These are phyloP conservation scores for Dermochelys coriacea DNA, from an alignment of 2,797 vertebrate genomes.

Conservation along the genomic window DNA sequence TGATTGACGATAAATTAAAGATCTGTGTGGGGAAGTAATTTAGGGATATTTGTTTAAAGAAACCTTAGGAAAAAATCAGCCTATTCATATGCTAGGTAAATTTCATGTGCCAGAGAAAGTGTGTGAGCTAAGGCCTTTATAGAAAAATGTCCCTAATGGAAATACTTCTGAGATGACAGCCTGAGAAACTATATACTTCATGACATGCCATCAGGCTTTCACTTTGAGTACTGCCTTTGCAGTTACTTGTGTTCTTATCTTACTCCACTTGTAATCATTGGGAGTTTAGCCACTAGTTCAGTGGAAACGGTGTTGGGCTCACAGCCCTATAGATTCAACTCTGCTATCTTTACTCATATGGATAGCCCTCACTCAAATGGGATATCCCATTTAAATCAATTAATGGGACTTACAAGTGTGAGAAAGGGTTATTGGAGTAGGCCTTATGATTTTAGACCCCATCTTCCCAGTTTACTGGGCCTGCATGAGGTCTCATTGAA, in stretches of 20 bases:
- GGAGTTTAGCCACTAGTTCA: neutral
- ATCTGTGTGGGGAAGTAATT: neutral
- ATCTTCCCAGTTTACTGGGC: neutral
- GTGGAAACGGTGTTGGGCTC: neutral
- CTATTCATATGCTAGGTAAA: accelerated
- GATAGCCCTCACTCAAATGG: accelerated
- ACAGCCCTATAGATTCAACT: neutral
- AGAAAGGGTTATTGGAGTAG: neutral
- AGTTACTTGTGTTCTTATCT: accelerated
- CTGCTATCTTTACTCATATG: neutral
- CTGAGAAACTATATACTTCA: neutral
- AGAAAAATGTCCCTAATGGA: accelerated
- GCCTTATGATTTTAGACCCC: accelerated
- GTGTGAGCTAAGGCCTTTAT: accelerated
- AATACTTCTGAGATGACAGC: neutral
- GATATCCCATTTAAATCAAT: accelerated
- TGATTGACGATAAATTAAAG: neutral
- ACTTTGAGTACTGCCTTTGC: neutral
- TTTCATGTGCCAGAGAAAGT: accelerated
- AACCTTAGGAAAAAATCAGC: neutral
- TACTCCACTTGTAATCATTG: neutral
- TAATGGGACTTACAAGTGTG: neutral
- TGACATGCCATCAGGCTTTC: neutral
- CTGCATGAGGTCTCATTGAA: neutral
- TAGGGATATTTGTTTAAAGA: neutral